A percentile compares a stretch with the other conserved stretches of the same genome.
Evolutionary conservation across 2,113 vertebrate genomes (phyloP).

Genomic region (Chloebia gouldiae): DNA sequence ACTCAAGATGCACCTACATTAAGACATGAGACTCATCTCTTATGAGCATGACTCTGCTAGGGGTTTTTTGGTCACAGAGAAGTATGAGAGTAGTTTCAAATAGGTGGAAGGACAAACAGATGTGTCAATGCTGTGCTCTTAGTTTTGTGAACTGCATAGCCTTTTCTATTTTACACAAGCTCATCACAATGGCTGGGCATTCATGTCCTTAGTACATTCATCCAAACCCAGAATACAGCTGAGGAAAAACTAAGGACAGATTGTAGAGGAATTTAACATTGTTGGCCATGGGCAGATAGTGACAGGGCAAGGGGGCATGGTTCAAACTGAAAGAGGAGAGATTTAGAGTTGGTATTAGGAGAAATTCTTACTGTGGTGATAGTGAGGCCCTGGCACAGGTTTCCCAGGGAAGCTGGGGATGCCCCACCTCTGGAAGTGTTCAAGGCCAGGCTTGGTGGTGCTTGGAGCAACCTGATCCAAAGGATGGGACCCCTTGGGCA

Average conservation of each 20-base stretch:
- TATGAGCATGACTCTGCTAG: rapidly evolving
- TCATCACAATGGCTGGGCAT: background rate
- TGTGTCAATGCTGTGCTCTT: no score
- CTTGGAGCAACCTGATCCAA: background rate
- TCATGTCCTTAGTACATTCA: background rate
- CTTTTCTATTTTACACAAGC: background rate
- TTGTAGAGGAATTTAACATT: background rate
- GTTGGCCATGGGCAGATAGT: background rate
- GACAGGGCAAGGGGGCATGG: background rate
- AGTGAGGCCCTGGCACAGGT: background rate
- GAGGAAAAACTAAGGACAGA: background rate
- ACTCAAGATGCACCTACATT: background rate
- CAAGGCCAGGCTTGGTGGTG: background rate
- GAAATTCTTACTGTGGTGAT: background rate
- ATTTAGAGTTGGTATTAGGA: background rate
- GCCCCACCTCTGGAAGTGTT: background rate
- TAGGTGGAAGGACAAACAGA: background rate
- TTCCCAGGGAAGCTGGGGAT: background rate
- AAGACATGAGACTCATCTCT: background rate
- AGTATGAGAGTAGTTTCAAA: background rate
- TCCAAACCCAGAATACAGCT: background rate
- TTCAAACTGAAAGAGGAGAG: background rate
- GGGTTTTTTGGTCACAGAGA: rapidly evolving
- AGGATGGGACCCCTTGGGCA: background rate
- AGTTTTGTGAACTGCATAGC: background rate